Evolutionary conservation across 2,888 invertebrate species (phyloP).

Genomic region (Elmis aenea): DNA sequence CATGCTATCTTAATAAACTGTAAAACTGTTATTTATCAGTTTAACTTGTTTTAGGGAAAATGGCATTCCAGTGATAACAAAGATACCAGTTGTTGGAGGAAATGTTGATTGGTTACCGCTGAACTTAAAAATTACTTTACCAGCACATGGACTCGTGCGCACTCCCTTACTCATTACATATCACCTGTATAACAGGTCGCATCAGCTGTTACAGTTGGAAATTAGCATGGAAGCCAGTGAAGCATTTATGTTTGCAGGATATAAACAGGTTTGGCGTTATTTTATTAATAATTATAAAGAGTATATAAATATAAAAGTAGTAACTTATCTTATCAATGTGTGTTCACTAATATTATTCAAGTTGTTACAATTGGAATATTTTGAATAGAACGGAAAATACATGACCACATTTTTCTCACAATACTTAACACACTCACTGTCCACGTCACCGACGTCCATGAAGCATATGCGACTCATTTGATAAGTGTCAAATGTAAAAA

Average conservation of each 20-base stretch:
- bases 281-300: too few species aligned
- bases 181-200: conserved; percentile 66
- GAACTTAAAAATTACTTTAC: conserved; percentile 57
- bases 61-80: conserved; percentile 32
- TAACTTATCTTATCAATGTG: too few species aligned
- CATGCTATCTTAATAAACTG: neutral
- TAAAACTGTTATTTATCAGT: neutral
- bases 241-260: conserved; percentile 93
- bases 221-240: conserved; percentile 78
- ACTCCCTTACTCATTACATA: conserved; percentile 68
- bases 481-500: too few species aligned
- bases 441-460: too few species aligned
- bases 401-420: too few species aligned
- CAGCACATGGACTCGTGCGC: conserved; percentile 71
- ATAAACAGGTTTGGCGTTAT: conserved; percentile 65
- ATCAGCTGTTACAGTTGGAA: conserved; percentile 65
- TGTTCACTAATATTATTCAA: too few species aligned
- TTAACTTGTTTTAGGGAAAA: conserved; percentile 32
- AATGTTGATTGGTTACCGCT: conserved; percentile 59
- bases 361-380: too few species aligned
- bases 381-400: too few species aligned
- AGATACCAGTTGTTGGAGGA: conserved; percentile 41
- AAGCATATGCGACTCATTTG: too few species aligned
- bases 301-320: conserved; percentile 2
- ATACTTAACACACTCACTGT: too few species aligned